These are phyloP conservation scores for Malachius bipustulatus DNA, from an alignment of 2,888 invertebrate species.

Conservation along the genomic window DNA sequence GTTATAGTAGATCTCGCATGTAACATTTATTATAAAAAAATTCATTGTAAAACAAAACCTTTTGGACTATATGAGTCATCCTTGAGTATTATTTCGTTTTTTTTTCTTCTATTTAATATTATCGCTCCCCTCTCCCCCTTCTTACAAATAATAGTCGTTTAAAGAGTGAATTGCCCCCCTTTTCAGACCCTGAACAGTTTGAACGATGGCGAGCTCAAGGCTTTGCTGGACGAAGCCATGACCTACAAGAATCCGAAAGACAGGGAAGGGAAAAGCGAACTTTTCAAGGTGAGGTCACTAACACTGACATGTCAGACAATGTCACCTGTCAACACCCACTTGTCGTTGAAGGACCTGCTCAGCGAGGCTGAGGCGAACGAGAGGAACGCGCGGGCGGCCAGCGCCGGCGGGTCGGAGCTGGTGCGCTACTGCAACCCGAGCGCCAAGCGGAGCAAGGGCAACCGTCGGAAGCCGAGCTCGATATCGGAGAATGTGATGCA, in stretches of 20 bases:
- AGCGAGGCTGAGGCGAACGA: constrained; percentile 68
- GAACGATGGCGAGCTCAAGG: constrained; percentile 65
- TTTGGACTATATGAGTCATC: too few species aligned
- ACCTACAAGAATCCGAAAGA: constrained; percentile 77
- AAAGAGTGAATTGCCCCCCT: constrained; percentile 9
- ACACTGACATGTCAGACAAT: constrained; percentile 2
- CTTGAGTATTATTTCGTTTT: too few species aligned
- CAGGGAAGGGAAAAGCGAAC: constrained; percentile 70
- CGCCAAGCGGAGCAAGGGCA: constrained; percentile 32
- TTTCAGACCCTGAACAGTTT: constrained; percentile 38
- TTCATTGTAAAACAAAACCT: too few species aligned
- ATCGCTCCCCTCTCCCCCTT: too few species aligned
- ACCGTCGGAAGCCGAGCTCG: constrained; percentile 37
- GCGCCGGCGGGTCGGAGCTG: constrained; percentile 37
- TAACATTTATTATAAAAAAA: too few species aligned
- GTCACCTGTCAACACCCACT: too few species aligned
- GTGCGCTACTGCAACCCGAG: constrained; percentile 38
- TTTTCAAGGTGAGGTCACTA: constrained; percentile 56
- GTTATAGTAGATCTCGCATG: too few species aligned
- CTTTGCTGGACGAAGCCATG: constrained; percentile 71
- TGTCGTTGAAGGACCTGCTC: constrained; percentile 51
- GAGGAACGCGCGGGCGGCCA: constrained; percentile 44
- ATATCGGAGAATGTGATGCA: constrained; percentile 43
- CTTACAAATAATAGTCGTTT: too few species aligned
- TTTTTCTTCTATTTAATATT: too few species aligned